Evolutionary conservation across 92 coral and sea anemone genomes (phyloP), one percentile per base, ranked within the genome.

Genomic region (Umimayanthus chanpuru): DNA sequence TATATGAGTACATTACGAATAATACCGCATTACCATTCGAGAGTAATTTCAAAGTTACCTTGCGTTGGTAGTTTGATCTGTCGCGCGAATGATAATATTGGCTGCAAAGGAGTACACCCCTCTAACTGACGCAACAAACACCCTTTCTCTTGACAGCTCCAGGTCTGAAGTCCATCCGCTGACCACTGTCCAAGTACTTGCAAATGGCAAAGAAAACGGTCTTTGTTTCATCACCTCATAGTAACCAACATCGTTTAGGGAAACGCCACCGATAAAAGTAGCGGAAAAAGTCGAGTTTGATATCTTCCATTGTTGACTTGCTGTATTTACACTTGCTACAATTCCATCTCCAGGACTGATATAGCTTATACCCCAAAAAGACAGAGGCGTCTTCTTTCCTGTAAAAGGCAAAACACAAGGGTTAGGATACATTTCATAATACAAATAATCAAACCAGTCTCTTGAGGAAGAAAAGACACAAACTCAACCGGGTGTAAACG

Each of bases 81-180:
- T 68, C 20, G 86, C 41, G 25, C 26, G 86, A 14, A 82, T 66
- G 25, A 82, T 67, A 2, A 82, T 47, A 44, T 68, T 82, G 32
- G 86, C 86, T 66, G 86, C 49, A 20, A 82, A 68, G 12, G 68
- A 3, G 49, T 82, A 82, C 58, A 82, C 58, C 14, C 86, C 86
- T 25, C 40, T 67, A 40, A 82, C 64, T 71, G 75, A 40, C 29
- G 86, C 76, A 67, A 82, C 86, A 67, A 82, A 82, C 9, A 68
- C n/a, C 11, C 66, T 77, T 20, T 73, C 76, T 43, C n/a, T 43
- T 15, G 76, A 67, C 39, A 67, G 9, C 6, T 40, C 43, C 4
- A 41, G 2, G 41, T 82, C 68, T 26, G 86, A 44, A 16, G 41
- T 43, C 86, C 86, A 82, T 82, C 77, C 86, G 12, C 77, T 71